Evolutionary conservation across 2,888 invertebrate genomes (phyloP).

Genomic region (Rhagophthalmus giganteus): DNA sequence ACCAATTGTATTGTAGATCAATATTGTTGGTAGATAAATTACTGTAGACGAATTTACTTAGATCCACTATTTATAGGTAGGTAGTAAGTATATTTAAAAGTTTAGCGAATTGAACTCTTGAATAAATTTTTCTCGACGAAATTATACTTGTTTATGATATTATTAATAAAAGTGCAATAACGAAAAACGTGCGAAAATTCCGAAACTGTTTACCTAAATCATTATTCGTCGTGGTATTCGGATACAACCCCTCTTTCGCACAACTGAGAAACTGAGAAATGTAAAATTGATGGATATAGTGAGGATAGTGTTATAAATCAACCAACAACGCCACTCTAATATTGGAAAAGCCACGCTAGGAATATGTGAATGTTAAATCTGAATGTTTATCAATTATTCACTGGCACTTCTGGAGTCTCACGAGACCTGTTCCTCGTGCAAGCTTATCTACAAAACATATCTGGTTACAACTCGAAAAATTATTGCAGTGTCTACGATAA

Average conservation of each 20-base stretch:
- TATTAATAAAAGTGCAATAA: no score
- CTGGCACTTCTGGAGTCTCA: conserved; percentile 44
- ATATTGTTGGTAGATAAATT: no score
- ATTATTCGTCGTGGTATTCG: no score
- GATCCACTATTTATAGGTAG: no score
- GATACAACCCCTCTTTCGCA: conserved; percentile 12
- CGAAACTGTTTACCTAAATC: no score
- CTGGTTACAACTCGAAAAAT: conserved; percentile 40
- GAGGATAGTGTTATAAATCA: conserved; percentile 47
- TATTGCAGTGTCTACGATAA: conserved; percentile 24
- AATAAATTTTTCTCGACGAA: no score
- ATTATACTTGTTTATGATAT: no score
- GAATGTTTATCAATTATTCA: conserved; percentile 53
- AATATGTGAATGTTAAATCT: conserved; percentile 51
- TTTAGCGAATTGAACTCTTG: no score
- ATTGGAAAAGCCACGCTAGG: conserved; percentile 44
- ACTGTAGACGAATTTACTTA: no score
- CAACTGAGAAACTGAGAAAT: conserved; percentile 31
- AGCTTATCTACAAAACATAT: conserved; percentile 44
- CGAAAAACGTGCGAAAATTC: no score
- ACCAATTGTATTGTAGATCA: no score
- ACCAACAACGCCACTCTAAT: conserved; percentile 41
- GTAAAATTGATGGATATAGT: conserved; percentile 46
- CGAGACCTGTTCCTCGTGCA: conserved; percentile 44
- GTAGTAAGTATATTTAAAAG: no score